Evolutionary conservation across 2,797 vertebrate species (phyloP).

Genomic region (Spinus olivaceus): DNA sequence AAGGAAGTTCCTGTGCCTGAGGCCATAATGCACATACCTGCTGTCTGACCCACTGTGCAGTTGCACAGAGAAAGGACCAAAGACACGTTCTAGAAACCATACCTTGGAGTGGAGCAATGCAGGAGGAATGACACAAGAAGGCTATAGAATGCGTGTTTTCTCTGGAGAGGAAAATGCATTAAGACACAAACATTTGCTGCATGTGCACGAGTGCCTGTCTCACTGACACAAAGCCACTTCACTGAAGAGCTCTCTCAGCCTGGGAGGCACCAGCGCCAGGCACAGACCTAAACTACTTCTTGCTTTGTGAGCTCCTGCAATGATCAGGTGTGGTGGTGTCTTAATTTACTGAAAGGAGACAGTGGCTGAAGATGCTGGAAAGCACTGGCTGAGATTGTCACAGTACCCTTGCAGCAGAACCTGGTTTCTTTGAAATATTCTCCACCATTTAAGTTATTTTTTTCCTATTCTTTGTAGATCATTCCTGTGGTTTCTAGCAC

Average conservation of each 20-base stretch:
- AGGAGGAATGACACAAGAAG: not conserved
- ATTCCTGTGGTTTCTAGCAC: not conserved
- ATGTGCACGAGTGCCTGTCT: not conserved
- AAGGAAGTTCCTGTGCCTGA: not conserved
- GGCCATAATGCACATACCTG: not conserved
- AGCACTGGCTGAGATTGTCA: not conserved
- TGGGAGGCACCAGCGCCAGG: not conserved
- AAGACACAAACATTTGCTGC: slow-evolving; percentile 13
- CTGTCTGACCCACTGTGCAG: not conserved
- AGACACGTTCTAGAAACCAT: not conserved
- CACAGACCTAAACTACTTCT: not conserved
- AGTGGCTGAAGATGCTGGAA: not conserved
- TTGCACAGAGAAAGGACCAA: not conserved
- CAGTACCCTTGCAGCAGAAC: not conserved
- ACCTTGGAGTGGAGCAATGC: not conserved
- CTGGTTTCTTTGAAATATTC: not conserved
- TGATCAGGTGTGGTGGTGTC: not conserved
- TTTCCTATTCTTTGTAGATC: not conserved
- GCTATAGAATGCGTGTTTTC: not conserved
- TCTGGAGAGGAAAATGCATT: not conserved
- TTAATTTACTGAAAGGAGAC: not conserved
- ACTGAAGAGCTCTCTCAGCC: slow-evolving; percentile 44
- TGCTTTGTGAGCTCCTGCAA: slow-evolving; percentile 2
- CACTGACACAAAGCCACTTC: slow-evolving; percentile 1
- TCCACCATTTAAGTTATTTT: not conserved